Evolutionary conservation across 2,888 invertebrate genomes (phyloP).

Genomic region (Archaeoteleia sp.): DNA sequence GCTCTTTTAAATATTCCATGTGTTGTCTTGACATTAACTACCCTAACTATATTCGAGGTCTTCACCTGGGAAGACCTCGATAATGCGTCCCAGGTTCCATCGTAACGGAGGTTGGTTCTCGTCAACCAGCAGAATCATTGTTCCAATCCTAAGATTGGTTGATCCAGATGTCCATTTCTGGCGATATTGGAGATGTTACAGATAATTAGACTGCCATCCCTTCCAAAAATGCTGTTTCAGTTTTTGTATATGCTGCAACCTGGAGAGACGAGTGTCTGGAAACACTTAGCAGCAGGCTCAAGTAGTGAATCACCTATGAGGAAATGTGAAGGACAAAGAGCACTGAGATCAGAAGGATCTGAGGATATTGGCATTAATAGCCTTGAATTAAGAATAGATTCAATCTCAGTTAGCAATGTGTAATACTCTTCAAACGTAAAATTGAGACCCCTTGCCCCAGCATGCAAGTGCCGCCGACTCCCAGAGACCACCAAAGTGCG

Average conservation of each 20-base stretch:
- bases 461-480: conserved; percentile 7
- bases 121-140: not conserved
- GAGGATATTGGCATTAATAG: conserved; percentile 37
- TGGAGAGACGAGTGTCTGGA: not conserved
- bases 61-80: not conserved
- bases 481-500: conserved; percentile 25
- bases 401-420: conserved; percentile 49
- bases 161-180: not conserved
- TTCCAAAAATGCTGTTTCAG: conserved; percentile 8
- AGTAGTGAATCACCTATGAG: conserved; percentile 19
- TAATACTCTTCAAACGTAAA: conserved; percentile 53
- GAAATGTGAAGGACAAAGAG: conserved; percentile 60
- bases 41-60: too few species aligned
- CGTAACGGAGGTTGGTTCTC: not conserved
- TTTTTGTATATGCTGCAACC: conserved; percentile 2
- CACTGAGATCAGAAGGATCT: conserved; percentile 36
- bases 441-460: not conserved
- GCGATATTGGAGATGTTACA: conserved; percentile 2
- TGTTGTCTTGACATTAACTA: too few species aligned
- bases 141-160: not conserved
- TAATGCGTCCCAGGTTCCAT: not conserved
- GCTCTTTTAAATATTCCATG: too few species aligned
- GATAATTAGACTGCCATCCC: conserved; percentile 3
- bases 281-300: not conserved
- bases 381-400: conserved; percentile 44